A percentile compares a stretch with the other conserved stretches of the same genome.
Evolutionary conservation across 1,140 invertebrate genomes (phyloP).

Genomic region (Parasteatoda tepidariorum): DNA sequence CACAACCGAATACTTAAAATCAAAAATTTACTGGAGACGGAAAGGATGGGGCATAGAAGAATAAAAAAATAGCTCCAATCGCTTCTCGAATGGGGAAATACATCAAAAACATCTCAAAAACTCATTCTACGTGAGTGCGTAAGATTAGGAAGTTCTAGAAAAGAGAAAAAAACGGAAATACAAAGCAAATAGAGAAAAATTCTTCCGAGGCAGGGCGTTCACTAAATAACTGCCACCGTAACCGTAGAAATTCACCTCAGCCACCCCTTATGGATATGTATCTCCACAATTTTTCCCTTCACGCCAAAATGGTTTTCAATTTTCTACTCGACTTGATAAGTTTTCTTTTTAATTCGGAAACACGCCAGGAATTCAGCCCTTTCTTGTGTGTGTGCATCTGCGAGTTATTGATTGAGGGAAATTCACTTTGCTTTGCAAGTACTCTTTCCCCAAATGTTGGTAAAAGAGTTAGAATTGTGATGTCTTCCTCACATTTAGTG

Average conservation of each 20-base stretch:
- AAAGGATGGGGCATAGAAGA: too few relatives aligned
- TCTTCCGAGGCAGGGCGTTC: not conserved
- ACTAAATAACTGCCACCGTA: slow-evolving; percentile 14
- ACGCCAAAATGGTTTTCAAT: slow-evolving; percentile 49
- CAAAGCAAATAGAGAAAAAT: slow-evolving; percentile 3
- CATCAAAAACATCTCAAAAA: slow-evolving; percentile 15
- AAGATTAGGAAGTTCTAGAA: slow-evolving; percentile 9
- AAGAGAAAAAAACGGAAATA: slow-evolving; percentile 5
- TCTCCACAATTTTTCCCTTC: slow-evolving; percentile 28
- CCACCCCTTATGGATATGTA: slow-evolving; percentile 38
- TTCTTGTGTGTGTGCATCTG: slow-evolving; percentile 19
- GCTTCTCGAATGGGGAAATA: not conserved
- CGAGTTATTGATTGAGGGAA: slow-evolving; percentile 34
- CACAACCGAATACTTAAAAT: not conserved
- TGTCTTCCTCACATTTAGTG: not conserved
- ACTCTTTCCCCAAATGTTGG: not conserved
- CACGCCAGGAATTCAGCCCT: slow-evolving; percentile 23
- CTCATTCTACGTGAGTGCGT: slow-evolving; percentile 10
- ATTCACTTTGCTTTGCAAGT: not conserved
- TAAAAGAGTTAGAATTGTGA: not conserved
- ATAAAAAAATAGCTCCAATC: not conserved
- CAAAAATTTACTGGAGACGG: not conserved
- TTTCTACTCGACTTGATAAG: slow-evolving; percentile 44
- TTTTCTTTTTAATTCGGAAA: slow-evolving; percentile 45
- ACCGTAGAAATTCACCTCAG: slow-evolving; percentile 17